Conservation (phyloP, 2,888 invertebrate genomes). For the Ormia ochracea region DNA sequence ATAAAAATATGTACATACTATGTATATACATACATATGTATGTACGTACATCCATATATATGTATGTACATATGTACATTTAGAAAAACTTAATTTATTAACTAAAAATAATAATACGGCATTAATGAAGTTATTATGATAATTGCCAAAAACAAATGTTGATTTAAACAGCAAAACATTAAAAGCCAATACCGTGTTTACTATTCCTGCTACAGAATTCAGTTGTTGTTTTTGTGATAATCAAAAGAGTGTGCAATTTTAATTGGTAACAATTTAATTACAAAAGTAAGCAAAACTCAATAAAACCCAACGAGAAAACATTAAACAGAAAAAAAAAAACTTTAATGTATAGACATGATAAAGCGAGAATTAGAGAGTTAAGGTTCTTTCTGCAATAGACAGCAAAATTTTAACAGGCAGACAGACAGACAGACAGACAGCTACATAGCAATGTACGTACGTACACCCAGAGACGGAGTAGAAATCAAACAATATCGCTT, state of each 20-base stretch:
- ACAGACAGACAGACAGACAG: constrained; percentile 33
- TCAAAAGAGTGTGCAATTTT: constrained; percentile 76
- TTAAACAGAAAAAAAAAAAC: not conserved
- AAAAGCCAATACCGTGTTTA: not conserved
- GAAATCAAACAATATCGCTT: constrained; percentile 35
- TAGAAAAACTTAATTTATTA: constrained; percentile 25
- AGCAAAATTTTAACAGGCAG: constrained; percentile 54
- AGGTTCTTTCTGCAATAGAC: constrained; percentile 46
- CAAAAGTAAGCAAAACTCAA: constrained; percentile 64
- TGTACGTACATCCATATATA: too few relatives aligned
- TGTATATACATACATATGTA: not conserved
- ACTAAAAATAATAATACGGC: constrained; percentile 9
- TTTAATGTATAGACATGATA: constrained; percentile 11
- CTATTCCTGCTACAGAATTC: constrained; percentile 7
- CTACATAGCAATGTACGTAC: too few relatives aligned
- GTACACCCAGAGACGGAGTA: too few relatives aligned
- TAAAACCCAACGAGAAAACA: constrained; percentile 32
- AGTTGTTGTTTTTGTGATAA: constrained; percentile 68
- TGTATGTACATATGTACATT: too few relatives aligned
- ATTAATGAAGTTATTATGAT: constrained; percentile 52
- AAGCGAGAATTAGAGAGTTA: constrained; percentile 59
- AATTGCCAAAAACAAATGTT: constrained; percentile 52
- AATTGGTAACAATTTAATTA: constrained; percentile 76
- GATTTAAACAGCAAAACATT: constrained; percentile 33
- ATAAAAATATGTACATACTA: not conserved